Evolutionary conservation across 2,888 invertebrate species (phyloP).

Genomic region (Gastracanthus pulcherrimus): DNA sequence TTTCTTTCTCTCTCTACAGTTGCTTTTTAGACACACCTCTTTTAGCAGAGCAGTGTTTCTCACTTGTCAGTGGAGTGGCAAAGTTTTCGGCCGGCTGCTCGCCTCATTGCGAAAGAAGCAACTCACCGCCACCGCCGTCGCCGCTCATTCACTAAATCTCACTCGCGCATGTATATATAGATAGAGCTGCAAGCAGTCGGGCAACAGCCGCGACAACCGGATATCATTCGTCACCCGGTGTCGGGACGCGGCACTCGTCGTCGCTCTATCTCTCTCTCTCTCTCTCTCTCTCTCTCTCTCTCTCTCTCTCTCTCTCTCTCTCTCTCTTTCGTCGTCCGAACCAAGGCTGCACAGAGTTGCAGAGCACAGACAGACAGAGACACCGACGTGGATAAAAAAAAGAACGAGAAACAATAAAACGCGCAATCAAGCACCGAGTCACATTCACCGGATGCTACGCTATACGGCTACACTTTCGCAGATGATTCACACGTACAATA

Average conservation of each 20-base stretch:
- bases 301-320: too few relatives aligned
- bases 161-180: slow-evolving; percentile 5
- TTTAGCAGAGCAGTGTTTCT: neutral
- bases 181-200: neutral
- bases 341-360: too few relatives aligned
- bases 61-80: slow-evolving; percentile 3
- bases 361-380: too few relatives aligned
- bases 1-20: neutral
- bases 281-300: too few relatives aligned
- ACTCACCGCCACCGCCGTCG: neutral
- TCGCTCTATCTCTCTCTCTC: too few relatives aligned
- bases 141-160: slow-evolving; percentile 36
- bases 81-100: slow-evolving; percentile 10
- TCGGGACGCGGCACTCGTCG: neutral
- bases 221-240: slow-evolving; percentile 44
- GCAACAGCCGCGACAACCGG: neutral
- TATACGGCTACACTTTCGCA: too few relatives aligned
- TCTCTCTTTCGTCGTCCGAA: too few relatives aligned
- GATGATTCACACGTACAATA: too few relatives aligned
- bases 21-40: neutral
- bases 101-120: neutral
- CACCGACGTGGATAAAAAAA: too few relatives aligned
- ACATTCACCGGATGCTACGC: too few relatives aligned
- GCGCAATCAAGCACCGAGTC: too few relatives aligned
- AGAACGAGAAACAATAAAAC: too few relatives aligned